Evolutionary conservation across 2,797 vertebrate species (phyloP).

Genomic region (Rhynchonycteris naso): DNA sequence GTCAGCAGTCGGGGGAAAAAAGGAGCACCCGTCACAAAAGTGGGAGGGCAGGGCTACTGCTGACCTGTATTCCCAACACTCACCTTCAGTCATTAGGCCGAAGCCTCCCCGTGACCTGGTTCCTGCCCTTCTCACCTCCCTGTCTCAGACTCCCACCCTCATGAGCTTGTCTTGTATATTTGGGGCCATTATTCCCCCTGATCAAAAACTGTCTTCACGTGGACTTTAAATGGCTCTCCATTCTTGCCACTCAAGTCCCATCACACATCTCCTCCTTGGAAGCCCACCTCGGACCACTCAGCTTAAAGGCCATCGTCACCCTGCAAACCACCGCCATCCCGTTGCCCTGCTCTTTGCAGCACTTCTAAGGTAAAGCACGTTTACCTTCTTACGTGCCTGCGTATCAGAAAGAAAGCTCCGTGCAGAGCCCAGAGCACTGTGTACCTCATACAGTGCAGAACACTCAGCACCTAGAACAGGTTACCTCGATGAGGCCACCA

Average conservation of each 20-base stretch:
- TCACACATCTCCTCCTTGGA: not conserved
- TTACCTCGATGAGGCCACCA: no score
- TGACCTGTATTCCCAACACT: fast-evolving
- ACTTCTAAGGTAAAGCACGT: no score
- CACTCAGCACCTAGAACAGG: not conserved
- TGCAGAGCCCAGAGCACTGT: fast-evolving
- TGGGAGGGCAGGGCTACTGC: no score
- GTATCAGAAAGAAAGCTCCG: not conserved
- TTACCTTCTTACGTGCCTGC: not conserved
- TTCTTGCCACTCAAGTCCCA: not conserved
- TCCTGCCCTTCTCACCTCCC: not conserved
- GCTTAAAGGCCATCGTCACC: not conserved
- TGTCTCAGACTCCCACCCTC: fast-evolving
- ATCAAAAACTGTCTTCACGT: not conserved
- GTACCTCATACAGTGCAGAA: not conserved
- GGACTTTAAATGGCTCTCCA: not conserved
- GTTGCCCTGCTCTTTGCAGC: not conserved
- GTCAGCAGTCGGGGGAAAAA: fast-evolving
- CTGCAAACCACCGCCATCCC: fast-evolving
- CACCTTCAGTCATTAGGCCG: fast-evolving
- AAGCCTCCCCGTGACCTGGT: fast-evolving
- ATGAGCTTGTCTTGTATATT: no score
- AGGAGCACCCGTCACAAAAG: not conserved
- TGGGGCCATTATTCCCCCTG: no score
- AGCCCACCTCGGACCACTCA: not conserved